These are phyloP conservation scores for Hirtodrosophila alboralis DNA, from an alignment of 2,888 invertebrate species.

Conservation along the genomic window DNA sequence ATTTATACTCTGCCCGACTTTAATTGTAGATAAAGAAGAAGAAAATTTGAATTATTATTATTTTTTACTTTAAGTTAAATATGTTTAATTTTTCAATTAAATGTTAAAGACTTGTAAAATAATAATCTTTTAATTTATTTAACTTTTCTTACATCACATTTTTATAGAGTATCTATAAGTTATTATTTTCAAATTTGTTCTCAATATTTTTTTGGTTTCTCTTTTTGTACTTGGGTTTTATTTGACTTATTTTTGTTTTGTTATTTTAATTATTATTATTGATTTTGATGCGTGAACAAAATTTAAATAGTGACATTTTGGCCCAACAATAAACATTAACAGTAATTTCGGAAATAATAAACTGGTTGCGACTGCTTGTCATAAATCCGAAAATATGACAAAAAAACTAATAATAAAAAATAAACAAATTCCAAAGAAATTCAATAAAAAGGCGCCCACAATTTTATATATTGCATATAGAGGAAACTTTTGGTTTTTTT, in stretches of 20 bases:
- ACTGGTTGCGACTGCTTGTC: constrained; percentile 72
- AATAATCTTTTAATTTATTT: too few species aligned
- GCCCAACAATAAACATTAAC: constrained; percentile 75
- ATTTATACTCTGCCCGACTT: constrained; percentile 4
- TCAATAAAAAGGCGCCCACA: constrained; percentile 39
- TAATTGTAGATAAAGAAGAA: not conserved
- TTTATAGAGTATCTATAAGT: constrained; percentile 51
- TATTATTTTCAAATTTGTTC: not conserved
- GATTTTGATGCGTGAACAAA: constrained; percentile 78
- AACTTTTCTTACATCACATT: constrained; percentile 4
- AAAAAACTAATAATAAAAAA: constrained; percentile 20
- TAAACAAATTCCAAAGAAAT: constrained; percentile 46
- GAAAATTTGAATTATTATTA: too few species aligned
- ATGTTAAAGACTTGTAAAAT: too few species aligned
- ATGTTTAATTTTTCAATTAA: too few species aligned
- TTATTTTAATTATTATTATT: constrained; percentile 64
- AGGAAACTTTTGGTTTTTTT: too few species aligned
- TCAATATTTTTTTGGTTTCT: constrained; percentile 57
- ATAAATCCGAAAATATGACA: constrained; percentile 69
- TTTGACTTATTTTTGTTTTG: constrained; percentile 37
- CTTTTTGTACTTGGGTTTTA: constrained; percentile 59
- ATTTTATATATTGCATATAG: too few species aligned
- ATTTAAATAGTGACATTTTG: constrained; percentile 79
- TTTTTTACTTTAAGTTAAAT: too few species aligned
- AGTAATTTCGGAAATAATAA: constrained; percentile 81